Evolutionary conservation across 2,113 vertebrate genomes (phyloP), one percentile per base, ranked within the genome.

Genomic region (Hippocampus barbouri): DNA sequence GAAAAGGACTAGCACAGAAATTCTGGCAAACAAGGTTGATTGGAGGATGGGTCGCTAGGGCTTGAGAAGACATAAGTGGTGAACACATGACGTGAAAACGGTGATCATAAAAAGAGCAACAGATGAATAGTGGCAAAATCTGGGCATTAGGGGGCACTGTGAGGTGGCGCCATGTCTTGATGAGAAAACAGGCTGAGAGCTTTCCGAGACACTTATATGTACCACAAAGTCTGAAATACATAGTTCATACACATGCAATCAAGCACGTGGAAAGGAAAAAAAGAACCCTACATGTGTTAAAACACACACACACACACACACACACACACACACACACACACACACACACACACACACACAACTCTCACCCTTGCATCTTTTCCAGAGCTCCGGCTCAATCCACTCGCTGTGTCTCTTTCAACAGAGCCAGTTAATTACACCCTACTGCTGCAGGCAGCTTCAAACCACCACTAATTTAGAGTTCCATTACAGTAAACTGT

Each of bases 401-500:
- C 80, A 85, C 80, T 80, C 79, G 89, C 87, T 90, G 89, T 90
- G 86, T 92, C 88, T 92, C 90, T 92, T 91, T 93, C 92, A 92
- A 92, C 91, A 93, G 91, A 92, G 91, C 90, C 91, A 91, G 91
- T 93, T 93, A 93, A 93, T 93, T 93, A 93, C 92, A 93, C 85
- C 90, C 91, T 92, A 91, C 88, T 88, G 91, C 92, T 92, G 90
- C 89, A 92, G 91, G 91, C 92, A 91, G 90, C 91, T 93, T 92
- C 90, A 93, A 93, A 92, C 92, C 92, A 87, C 91, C 89, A 91
- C 91, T 93, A 92, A 93, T 93, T 93, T 93, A 91, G 91, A 93
- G 91, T 92, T 93, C 91, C 92, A 93, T 93, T 93, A 92, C 91
- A 90, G 91, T 93, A 93, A 93, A 93, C 93, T 91, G 91, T 93